Conservation (phyloP, 2,888 invertebrate genomes). For the Drosophila anomalipes region DNA sequence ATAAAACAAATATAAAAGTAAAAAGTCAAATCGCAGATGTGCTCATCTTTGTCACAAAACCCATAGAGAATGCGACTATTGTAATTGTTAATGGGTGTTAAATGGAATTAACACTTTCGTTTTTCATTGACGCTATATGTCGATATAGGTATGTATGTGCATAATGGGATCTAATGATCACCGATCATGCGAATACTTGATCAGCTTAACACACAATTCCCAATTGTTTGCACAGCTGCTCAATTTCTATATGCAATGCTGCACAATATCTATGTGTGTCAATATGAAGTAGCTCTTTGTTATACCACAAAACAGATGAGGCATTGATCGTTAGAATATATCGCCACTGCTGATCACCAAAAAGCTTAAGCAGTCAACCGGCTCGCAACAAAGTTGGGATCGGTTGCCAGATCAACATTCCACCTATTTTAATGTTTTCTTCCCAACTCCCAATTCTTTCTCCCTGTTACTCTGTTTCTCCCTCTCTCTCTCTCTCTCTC, state of each 20-base stretch:
- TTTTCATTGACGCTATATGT: constrained; percentile 27
- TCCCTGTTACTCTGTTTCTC: too few species aligned
- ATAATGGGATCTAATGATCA: constrained; percentile 30
- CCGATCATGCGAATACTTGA: constrained; percentile 21
- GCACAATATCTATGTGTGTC: constrained; percentile 9
- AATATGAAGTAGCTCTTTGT: constrained; percentile 17
- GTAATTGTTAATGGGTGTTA: constrained; percentile 52
- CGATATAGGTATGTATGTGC: neutral
- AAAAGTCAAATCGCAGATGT: constrained; percentile 4
- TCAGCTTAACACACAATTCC: constrained; percentile 16
- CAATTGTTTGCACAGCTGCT: constrained; percentile 18
- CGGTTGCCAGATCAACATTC: neutral
- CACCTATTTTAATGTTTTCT: neutral
- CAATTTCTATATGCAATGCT: constrained; percentile 6
- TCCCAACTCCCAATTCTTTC: neutral
- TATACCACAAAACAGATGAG: neutral
- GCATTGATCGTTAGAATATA: neutral
- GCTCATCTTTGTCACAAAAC: constrained; percentile 14
- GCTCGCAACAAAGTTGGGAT: neutral
- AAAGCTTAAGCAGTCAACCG: neutral
- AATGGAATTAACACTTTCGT: constrained; percentile 76
- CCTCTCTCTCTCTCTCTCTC: neutral
- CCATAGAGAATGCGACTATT: constrained; percentile 34
- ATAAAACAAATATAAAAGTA: neutral
- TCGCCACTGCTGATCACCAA: neutral